Conservation (phyloP, 2,888 invertebrate genomes). For the Drosophila parthenogenetica region DNA sequence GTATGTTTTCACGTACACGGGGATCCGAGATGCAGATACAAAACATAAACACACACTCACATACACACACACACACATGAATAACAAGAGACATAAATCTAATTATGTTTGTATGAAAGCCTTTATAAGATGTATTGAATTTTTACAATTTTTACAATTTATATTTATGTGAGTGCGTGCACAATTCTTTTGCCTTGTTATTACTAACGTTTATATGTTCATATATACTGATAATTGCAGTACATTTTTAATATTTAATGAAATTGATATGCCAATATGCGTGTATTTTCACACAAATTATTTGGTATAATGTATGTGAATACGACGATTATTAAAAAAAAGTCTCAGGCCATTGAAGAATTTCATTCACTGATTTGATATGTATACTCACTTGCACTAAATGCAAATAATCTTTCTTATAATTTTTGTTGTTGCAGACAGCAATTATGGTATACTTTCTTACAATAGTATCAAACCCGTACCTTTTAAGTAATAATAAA, state of each 20-base stretch:
- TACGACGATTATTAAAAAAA: conserved; percentile 6
- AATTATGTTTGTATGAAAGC: conserved; percentile 10
- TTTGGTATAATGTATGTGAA: background rate
- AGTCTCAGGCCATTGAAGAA: conserved; percentile 21
- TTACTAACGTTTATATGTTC: background rate
- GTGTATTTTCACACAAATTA: background rate
- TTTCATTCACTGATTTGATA: conserved; percentile 27
- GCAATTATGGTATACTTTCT: conserved; percentile 24
- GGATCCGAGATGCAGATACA: conserved; percentile 17
- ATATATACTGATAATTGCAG: background rate
- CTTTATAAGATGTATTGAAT: background rate
- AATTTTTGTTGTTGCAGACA: conserved; percentile 4
- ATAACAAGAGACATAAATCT: conserved; percentile 13
- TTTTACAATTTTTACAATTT: background rate
- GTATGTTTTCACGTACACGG: conserved; percentile 10
- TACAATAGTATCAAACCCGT: conserved; percentile 22
- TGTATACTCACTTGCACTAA: conserved; percentile 50
- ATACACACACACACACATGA: conserved; percentile 1
- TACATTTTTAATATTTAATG: background rate
- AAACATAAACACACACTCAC: conserved; percentile 24
- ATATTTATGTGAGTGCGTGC: conserved; percentile 4
- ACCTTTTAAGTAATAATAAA: conserved; percentile 36
- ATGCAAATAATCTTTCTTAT: conserved; percentile 23
- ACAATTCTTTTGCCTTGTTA: conserved; percentile 5
- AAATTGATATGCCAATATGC: background rate